Base-by-base conservation (phyloP, 30 jellyfish, hydroid and myxozoan genomes). In the Chironex yamaguchii region DNA sequence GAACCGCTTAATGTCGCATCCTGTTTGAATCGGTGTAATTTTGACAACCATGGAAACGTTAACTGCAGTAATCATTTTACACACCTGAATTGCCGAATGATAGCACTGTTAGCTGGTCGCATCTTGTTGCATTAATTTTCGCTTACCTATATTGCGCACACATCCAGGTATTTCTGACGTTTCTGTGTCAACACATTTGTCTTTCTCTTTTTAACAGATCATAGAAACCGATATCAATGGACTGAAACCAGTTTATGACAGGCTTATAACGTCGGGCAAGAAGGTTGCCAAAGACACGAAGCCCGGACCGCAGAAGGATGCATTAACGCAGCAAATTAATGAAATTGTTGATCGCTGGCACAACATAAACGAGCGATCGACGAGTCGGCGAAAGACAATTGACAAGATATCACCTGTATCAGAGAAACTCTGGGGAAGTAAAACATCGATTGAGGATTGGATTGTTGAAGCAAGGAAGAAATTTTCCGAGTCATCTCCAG, bases 391-490 rank as follows among this genome's bases (percentile, higher is more conserved):
- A 82, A 62, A 64, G 34, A 68, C 63, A 28, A 64, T 93, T 50
- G 93, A 87, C 73, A 75, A 79, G 76, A 29, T 88, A n/a, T 67
- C 36, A 67, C 91, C 95, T 32, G 86, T 84, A 50, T 62, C 97
- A 1, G 83, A 83, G 64, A 49, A 30, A 27, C 75, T 84, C 71
- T 77, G 30, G 29, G 87, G 83, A n/a, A 62, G 66, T 36, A 96
- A 87, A 48, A 69, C 48, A 23, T 78, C 75, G 0, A 51, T 88
- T 49, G 88, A 26, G n/a, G 95, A 32, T 36, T 82, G 87, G 92
- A 36, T 93, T 65, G 80, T 48, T 32, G 80, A 35, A 27, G 79
- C 66, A 29, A 96, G 88, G 42, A 74, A 49, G 54, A 77, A 29
- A 52, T 48, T 82, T 9, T 49, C 54, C 11, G 94, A 83, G 21